Percentiles rank a stretch among this genome's conserved stretches.
Conservation (phyloP, 2,113 vertebrate species). For the Pollachius pollachius region DNA sequence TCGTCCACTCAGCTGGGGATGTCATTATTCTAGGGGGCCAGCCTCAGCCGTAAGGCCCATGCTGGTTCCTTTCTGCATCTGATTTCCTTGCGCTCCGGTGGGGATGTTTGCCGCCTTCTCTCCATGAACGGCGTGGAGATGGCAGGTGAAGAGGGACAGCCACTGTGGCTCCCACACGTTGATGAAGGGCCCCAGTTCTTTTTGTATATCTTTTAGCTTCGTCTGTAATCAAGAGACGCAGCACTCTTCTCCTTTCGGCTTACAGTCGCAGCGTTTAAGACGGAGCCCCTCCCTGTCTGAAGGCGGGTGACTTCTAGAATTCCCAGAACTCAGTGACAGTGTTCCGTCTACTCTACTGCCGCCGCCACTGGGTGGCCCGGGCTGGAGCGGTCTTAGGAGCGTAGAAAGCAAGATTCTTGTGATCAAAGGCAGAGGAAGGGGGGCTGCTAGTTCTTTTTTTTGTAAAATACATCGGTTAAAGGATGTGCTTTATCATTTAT, state of each 20-base stretch:
- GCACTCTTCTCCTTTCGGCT: slow-evolving; percentile 48
- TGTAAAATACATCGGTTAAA: no score
- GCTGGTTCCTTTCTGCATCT: slow-evolving; percentile 41
- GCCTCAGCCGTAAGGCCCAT: slow-evolving; percentile 30
- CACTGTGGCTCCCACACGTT: slow-evolving; percentile 48
- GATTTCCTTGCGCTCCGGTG: slow-evolving; percentile 41
- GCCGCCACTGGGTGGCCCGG: no score
- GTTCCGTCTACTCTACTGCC: no score
- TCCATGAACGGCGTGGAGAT: slow-evolving; percentile 9
- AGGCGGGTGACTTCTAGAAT: no score
- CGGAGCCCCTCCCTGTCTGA: no score
- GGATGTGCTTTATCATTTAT: no score
- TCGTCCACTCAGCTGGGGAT: slow-evolving; percentile 46
- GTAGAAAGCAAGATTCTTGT: no score
- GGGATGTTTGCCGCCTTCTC: slow-evolving; percentile 33
- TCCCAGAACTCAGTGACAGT: no score
- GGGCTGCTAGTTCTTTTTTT: no score
- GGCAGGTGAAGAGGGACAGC: slow-evolving; percentile 54
- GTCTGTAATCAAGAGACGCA: slow-evolving; percentile 62
- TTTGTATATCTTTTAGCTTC: slow-evolving; percentile 46
- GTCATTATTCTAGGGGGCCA: slow-evolving; percentile 35
- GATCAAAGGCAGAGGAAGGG: no score
- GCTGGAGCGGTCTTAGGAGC: no score
- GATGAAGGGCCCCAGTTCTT: slow-evolving; percentile 61
- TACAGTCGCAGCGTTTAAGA: no score